Conservation (phyloP, 2,888 invertebrate genomes). For the Latheticus oryzae region DNA sequence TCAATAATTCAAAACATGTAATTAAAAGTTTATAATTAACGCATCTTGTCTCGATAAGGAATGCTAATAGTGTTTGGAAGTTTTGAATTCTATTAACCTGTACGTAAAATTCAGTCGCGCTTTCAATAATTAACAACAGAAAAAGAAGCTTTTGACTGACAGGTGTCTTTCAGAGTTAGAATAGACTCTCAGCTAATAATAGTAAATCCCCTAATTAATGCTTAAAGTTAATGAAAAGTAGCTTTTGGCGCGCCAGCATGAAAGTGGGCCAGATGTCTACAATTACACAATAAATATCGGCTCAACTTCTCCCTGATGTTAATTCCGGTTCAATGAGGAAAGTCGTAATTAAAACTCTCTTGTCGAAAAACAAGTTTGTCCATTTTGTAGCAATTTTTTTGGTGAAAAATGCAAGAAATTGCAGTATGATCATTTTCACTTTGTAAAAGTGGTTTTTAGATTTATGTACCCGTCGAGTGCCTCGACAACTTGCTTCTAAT, state of each 20-base stretch:
- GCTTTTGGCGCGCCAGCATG: constrained; percentile 8
- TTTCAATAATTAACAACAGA: constrained; percentile 13
- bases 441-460: too few species aligned
- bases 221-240: constrained; percentile 22
- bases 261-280: constrained; percentile 25
- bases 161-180: not conserved
- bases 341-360: constrained; percentile 12
- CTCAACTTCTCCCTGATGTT: constrained; percentile 13
- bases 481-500: too few species aligned
- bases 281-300: constrained; percentile 29
- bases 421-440: too few species aligned
- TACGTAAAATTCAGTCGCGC: constrained; percentile 6
- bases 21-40: constrained; percentile 40
- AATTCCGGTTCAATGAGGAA: constrained; percentile 11
- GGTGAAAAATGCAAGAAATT: too few species aligned
- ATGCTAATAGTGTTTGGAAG: constrained; percentile 35
- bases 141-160: not conserved
- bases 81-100: constrained; percentile 27
- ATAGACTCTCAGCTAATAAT: constrained; percentile 20
- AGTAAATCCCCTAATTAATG: constrained; percentile 11
- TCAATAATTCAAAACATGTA: constrained; percentile 32
- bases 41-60: constrained; percentile 15
- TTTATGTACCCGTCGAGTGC: too few species aligned
- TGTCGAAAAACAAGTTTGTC: not conserved
- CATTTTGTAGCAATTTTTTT: too few species aligned